Evolutionary conservation across 2,797 vertebrate species (phyloP).

Genomic region (Enteromius radiatus): DNA sequence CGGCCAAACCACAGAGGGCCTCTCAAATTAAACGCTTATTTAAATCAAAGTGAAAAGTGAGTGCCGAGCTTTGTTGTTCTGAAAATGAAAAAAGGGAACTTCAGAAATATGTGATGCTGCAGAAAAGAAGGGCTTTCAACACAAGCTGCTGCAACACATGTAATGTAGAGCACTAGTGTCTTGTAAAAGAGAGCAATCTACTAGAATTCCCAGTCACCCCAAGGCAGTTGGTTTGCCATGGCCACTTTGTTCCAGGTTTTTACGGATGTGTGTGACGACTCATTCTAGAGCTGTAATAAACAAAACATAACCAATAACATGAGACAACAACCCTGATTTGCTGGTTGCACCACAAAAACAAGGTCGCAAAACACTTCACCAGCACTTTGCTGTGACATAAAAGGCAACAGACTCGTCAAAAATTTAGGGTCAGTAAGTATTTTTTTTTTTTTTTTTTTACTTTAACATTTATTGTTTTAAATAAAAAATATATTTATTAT

Average conservation of each 20-base stretch:
- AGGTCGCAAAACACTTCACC: neutral
- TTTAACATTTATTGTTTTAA: neutral
- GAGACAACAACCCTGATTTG: neutral
- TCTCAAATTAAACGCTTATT: slow-evolving; percentile 61
- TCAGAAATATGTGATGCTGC: slow-evolving; percentile 9
- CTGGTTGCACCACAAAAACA: neutral
- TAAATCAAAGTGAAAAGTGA: slow-evolving; percentile 55
- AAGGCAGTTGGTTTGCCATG: neutral
- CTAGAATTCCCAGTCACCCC: neutral
- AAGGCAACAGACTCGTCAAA: neutral
- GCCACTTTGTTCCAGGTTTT: neutral
- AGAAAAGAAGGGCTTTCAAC: slow-evolving; percentile 1
- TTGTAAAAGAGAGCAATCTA: neutral
- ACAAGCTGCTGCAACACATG: neutral
- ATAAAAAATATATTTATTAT: too few relatives aligned
- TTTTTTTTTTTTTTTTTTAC: neutral
- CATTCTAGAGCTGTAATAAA: neutral
- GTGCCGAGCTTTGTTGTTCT: slow-evolving; percentile 44
- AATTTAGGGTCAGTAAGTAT: neutral
- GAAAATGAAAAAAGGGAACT: slow-evolving; percentile 14
- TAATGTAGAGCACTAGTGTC: neutral
- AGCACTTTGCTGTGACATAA: neutral
- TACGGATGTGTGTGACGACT: neutral
- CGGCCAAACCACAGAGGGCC: slow-evolving; percentile 60
- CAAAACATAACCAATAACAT: neutral